A percentile compares a stretch with the other conserved stretches of the same genome.
These are phyloP conservation scores for Nasonia giraulti DNA, from an alignment of 1,140 invertebrate species.

Conservation along the genomic window DNA sequence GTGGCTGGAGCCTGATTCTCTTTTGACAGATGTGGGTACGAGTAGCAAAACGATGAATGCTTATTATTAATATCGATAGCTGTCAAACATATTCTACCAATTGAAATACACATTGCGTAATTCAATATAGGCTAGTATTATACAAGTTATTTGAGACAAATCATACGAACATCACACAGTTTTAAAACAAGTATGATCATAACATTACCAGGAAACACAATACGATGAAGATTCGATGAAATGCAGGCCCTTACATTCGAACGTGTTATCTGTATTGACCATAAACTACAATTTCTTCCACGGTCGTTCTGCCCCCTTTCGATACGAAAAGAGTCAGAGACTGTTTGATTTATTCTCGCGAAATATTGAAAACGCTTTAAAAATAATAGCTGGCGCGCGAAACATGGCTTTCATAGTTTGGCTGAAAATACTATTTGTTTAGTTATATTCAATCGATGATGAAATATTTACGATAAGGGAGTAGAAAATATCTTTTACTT, in stretches of 20 bases:
- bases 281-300: neutral
- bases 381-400: neutral
- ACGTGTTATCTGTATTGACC: neutral
- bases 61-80: no score
- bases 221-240: neutral
- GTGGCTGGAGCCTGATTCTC: no score
- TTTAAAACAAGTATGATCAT: neutral
- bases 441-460: neutral
- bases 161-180: neutral
- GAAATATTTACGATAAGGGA: no score
- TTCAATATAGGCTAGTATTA: no score
- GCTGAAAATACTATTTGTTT: neutral
- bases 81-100: no score
- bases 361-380: neutral
- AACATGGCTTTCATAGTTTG: neutral
- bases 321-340: neutral
- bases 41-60: no score
- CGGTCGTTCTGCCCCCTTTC: neutral
- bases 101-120: no score
- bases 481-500: no score
- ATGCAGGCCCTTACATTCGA: neutral
- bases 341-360: neutral
- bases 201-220: neutral
- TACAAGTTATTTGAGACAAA: neutral
- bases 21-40: no score